Conservation (phyloP, 2,113 vertebrate genomes). For the Puffinus mauretanicus region DNA sequence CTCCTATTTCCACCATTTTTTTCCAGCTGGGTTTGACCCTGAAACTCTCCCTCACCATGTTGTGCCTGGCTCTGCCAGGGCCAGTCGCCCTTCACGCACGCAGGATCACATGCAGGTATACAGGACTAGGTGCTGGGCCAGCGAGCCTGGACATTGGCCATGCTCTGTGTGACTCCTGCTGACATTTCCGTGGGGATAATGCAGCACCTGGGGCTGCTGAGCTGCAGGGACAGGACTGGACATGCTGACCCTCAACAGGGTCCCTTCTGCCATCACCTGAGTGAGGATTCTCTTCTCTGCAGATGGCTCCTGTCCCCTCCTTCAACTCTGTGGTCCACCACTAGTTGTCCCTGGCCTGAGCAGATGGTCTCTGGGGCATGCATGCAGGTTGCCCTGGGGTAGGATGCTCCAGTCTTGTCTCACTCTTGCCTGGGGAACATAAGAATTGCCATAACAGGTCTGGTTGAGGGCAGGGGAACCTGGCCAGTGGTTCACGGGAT, state of each 20-base stretch:
- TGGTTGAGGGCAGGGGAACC: background rate
- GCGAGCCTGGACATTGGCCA: rapidly evolving
- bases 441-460: background rate
- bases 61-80: background rate
- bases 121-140: background rate
- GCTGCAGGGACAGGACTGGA: background rate
- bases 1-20: background rate
- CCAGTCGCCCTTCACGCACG: rapidly evolving
- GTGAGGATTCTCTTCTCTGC: background rate
- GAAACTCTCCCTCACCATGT: background rate
- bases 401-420: background rate
- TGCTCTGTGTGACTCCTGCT: background rate
- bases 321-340: background rate
- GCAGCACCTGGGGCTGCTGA: background rate
- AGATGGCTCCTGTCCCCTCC: background rate
- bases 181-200: background rate
- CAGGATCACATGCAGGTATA: rapidly evolving
- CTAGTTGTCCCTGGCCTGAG: background rate
- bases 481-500: background rate
- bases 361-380: background rate
- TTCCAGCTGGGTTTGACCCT: background rate
- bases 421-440: background rate
- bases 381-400: background rate
- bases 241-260: rapidly evolving
- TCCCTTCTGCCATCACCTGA: background rate